Evolutionary conservation across 2,797 vertebrate genomes (phyloP).

Genomic region (Psittacula echo): DNA sequence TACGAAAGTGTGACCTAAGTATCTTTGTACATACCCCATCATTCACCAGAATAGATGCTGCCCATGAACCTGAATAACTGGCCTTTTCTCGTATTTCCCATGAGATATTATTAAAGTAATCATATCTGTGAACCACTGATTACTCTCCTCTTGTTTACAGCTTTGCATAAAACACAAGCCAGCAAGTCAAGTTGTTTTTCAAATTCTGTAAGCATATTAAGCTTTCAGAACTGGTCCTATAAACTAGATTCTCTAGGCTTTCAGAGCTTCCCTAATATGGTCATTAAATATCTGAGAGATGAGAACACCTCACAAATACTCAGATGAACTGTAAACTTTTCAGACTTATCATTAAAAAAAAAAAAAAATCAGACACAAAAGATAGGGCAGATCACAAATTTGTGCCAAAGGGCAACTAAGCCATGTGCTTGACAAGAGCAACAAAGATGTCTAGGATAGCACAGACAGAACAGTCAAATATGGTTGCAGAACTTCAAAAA

Average conservation of each 20-base stretch:
- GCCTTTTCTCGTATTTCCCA: neutral
- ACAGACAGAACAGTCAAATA: slow-evolving; percentile 5
- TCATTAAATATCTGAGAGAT: slow-evolving; percentile 55
- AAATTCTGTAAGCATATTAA: neutral
- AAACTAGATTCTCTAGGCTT: slow-evolving; percentile 17
- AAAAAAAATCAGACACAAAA: neutral
- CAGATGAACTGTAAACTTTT: slow-evolving; percentile 37
- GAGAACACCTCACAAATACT: slow-evolving; percentile 44
- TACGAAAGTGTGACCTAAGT: neutral
- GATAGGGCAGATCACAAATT: neutral
- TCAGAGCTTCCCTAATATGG: slow-evolving; percentile 65
- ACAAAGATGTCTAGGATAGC: neutral
- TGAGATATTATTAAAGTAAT: neutral
- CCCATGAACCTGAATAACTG: neutral
- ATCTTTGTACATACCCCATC: neutral
- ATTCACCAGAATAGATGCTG: neutral
- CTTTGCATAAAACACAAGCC: neutral
- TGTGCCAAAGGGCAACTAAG: neutral
- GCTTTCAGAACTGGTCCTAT: slow-evolving; percentile 14
- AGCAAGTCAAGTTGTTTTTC: slow-evolving; percentile 20
- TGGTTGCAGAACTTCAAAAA: neutral
- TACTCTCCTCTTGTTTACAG: slow-evolving; percentile 10
- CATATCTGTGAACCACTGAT: neutral
- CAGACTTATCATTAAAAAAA: neutral
- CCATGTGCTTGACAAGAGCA: neutral